Base-by-base conservation (phyloP, 2,888 invertebrate genomes). In the Chloroclystis v-ata region DNA sequence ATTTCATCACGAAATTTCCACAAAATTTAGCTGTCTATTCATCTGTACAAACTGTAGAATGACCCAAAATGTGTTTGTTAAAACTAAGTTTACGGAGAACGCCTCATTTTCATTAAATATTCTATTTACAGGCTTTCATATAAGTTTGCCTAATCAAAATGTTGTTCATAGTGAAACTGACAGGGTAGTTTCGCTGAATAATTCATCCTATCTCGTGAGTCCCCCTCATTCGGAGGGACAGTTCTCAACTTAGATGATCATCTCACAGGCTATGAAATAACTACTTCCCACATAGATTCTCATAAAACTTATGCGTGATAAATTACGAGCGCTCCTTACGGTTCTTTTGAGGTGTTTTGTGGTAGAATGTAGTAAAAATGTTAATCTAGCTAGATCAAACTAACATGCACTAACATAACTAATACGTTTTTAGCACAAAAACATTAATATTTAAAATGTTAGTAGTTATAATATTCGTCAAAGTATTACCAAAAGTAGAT, bases 221-320 rank as follows among this genome's bases (percentile, higher is more conserved):
- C 4, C 2, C n/a, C 8, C 43, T 39, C 11, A 28, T 25, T 43
- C 33, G 35, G 4, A 12, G 14, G 30, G 37, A 54, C 44, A 44
- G 37, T 32, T 32, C 28, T 37, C 11, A 45, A 44, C 38, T 53
- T 45, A 7, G 42, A 40, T 29, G 28, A 43, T 43, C 43, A 49
- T 43, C 43, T 41, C 43, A 9, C 13, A 16, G 37, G 37, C 10
- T 10, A 40, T 43, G 41, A 43, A 47, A 47, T 39, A 41, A 39
- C 28, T 38, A 42, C 32, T 47, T 40, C 25, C 8, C 11, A 38
- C 10, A 25, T 41, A 33, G 1, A 46, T 33, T 6, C 37, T 29
- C 41, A 20, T 41, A 38, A 43, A 45, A 52, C 51, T 52, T 42
- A 39, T 47, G 38, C 10, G 41, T 4, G 39, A 16, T 40, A 35